Conservation (phyloP, 2,888 invertebrate species). For the Eupithecia dodoneata region DNA sequence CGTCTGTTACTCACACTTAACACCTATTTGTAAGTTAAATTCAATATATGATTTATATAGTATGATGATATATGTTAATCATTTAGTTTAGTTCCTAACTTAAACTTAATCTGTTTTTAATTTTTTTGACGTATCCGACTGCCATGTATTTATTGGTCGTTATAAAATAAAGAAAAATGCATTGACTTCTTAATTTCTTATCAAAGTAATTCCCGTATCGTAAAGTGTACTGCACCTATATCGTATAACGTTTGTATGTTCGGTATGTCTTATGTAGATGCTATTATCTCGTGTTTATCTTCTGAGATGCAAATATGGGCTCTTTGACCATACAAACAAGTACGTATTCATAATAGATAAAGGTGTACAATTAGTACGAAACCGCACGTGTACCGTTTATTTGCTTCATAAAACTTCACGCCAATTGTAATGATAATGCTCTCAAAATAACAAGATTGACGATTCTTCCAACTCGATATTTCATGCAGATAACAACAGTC, state of each 20-base stretch:
- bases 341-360: background rate
- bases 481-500: background rate
- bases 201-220: background rate
- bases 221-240: too few species aligned
- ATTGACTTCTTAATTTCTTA: background rate
- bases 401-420: background rate
- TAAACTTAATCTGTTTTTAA: background rate
- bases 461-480: background rate
- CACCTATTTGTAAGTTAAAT: too few species aligned
- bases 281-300: background rate
- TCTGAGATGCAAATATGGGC: background rate
- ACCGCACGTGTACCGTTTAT: background rate
- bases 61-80: too few species aligned
- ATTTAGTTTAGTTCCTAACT: too few species aligned
- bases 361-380: background rate
- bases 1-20: background rate
- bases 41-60: too few species aligned
- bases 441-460: background rate
- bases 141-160: background rate
- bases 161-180: background rate
- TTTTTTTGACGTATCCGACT: background rate
- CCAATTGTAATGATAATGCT: background rate
- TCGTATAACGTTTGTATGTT: too few species aligned
- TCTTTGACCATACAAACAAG: background rate
- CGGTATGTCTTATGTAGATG: too few species aligned